Base-by-base conservation (phyloP, 2,888 invertebrate species). In the Tubiluchus corallicola region DNA sequence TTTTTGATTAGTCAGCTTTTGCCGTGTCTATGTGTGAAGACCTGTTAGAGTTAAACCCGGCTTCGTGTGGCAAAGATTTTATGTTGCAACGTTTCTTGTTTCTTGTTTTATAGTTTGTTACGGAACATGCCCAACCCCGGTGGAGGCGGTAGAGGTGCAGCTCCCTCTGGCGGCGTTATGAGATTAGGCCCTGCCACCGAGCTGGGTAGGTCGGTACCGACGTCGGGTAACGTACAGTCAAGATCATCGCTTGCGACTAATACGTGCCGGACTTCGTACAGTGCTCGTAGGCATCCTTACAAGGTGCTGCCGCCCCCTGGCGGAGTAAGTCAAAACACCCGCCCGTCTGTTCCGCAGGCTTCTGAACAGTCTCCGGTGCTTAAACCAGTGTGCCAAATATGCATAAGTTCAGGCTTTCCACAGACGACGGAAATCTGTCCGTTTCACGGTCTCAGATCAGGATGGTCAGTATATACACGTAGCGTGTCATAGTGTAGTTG, bases 401-500 rank as follows among this genome's bases (percentile, higher is more conserved):
- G 54, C 44, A 45, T 50, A 38, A 49, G 52, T 37, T 46, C 50
- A 29, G 46, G 52, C 18, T 46, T 51, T 15, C 54, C 57, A 3
- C 48, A 54, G 20, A 49, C 53, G 40, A 60, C 64, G 50, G 53
- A 56, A 51, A 54, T 57, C 37, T 67, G 67, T 55, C 67, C 67
- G 5, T 67, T 67, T 56, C 67, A 67, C 54, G 57, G 57, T 42
- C 53, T 52, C 44, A 52, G 52, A 50, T 64, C 66, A 39, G 52
- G 56, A 49, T 64, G 65, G 66, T 67, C 54, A 52, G 63, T 63
- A 54, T n/a, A n/a, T n/a, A n/a, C n/a, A n/a, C n/a, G n/a, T n/a
- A n/a, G n/a, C n/a, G n/a, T n/a, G n/a, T n/a, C n/a, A n/a, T n/a
- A n/a, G n/a, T n/a, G n/a, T n/a, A n/a, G n/a, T n/a, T n/a, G n/a